Evolutionary conservation across 2,113 vertebrate species (phyloP).

Genomic region (Alethe castanea): DNA sequence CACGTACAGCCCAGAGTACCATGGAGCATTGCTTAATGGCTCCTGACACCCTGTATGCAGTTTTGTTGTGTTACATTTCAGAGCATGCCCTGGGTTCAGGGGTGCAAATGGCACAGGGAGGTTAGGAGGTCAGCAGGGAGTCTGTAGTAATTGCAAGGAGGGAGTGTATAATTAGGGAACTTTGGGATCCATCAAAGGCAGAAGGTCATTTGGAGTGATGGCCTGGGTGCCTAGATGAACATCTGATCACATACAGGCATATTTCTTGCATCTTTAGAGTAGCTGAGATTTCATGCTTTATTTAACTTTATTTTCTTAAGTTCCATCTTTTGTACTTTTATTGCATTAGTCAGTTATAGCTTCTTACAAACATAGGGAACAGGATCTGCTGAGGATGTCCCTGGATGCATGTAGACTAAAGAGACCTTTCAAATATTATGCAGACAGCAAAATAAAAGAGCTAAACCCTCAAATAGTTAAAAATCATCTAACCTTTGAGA

Average conservation of each 20-base stretch:
- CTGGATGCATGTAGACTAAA: not conserved
- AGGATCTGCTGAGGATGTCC: not conserved
- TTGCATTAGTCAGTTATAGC: not conserved
- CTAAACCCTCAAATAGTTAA: not conserved
- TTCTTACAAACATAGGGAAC: not conserved
- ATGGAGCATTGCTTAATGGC: conserved; percentile 29
- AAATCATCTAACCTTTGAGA: not conserved
- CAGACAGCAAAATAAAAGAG: not conserved
- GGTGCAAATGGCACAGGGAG: conserved; percentile 24
- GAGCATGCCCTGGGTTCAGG: conserved; percentile 11
- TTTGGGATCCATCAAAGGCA: conserved; percentile 22
- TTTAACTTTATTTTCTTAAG: not conserved
- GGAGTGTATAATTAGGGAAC: conserved; percentile 31
- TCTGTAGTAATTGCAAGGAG: conserved; percentile 33
- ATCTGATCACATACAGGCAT: not conserved
- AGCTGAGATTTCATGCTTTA: not conserved
- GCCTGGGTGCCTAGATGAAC: not conserved
- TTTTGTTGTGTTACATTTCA: conserved; percentile 41
- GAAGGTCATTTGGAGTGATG: conserved; percentile 29
- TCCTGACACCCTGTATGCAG: conserved; percentile 15
- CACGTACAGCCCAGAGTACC: not conserved
- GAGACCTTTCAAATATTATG: not conserved
- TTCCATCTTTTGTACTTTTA: not conserved
- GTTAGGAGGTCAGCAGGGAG: conserved; percentile 44
- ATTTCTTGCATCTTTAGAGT: not conserved